Percentiles rank a stretch among this genome's conserved stretches.
Evolutionary conservation across 1,140 invertebrate species (phyloP).

Genomic region (Phocides pigmalion): DNA sequence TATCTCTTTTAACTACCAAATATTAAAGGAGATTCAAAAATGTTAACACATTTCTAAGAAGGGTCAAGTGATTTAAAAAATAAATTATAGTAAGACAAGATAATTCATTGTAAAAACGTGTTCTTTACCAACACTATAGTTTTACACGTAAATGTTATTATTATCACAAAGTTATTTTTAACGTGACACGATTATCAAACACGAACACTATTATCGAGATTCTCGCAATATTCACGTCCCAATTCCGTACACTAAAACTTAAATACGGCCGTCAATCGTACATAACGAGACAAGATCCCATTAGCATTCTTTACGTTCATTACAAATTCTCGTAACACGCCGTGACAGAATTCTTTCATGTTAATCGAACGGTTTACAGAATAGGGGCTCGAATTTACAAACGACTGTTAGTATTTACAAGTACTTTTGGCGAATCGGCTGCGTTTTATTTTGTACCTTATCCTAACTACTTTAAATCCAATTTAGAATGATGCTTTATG

Average conservation of each 20-base stretch:
- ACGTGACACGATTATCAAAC: constrained; percentile 8
- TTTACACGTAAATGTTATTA: neutral
- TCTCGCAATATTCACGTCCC: constrained; percentile 30
- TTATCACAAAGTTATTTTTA: neutral
- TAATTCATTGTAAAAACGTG: neutral
- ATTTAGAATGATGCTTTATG: neutral
- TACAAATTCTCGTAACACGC: constrained; percentile 50
- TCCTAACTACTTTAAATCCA: neutral
- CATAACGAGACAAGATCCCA: constrained; percentile 32
- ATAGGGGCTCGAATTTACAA: constrained; percentile 51
- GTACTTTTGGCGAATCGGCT: neutral
- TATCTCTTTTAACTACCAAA: too few species aligned
- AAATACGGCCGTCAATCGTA: constrained; percentile 36
- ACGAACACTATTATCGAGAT: constrained; percentile 14
- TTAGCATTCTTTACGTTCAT: constrained; percentile 56
- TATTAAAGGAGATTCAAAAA: too few species aligned
- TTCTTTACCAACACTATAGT: neutral
- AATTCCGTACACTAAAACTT: constrained; percentile 40
- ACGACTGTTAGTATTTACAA: constrained; percentile 13
- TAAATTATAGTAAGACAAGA: constrained; percentile 20
- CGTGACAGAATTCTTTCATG: constrained; percentile 54
- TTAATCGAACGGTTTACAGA: constrained; percentile 57
- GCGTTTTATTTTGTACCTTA: neutral
- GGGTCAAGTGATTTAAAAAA: too few species aligned
- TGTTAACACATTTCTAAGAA: too few species aligned